Base-by-base conservation (phyloP, 2,113 vertebrate species). In the Neolamprologus tretocephalus region DNA sequence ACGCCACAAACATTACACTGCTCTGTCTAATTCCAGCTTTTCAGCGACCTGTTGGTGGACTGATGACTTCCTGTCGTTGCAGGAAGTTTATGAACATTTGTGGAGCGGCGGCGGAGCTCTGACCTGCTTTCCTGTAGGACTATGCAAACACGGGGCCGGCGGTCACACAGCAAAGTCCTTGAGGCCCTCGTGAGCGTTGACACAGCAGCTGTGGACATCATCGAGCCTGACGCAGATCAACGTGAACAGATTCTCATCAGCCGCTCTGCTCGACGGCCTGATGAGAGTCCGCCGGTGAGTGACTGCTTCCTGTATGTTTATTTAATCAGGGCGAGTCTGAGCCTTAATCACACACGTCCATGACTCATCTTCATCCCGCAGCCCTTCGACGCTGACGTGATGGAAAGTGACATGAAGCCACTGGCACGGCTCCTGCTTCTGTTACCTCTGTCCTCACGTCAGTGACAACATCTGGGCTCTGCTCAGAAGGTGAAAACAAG, bases 161-260 rank as follows among this genome's bases (percentile, higher is more conserved):
- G 26, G 83, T 87, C 82, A 49, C 66, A 13, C 23, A 1, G 61
- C 9, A 4, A 12, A 47, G 81, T 84, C 87, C 89, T 89, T 47
- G 79, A 89, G 87, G 85, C 3, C 19, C 68, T 45, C 78, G 6
- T 54, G 84, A 86, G 81, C 49, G 12, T 33, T 16, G 87, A 54
- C 57, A 17, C 87, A 14, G 82, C 82, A 37, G 90, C 84, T 84
- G 90, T 82, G n/a, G 5, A 19, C 81, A 82, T 73, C 85, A 14
- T 80, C 85, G 23, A 82, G 66, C n/a, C 23, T 14, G 80, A 82
- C 2, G 68, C 37, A 2, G 53, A 57, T 58, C 12, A 63, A 61
- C 28, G 75, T 3, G 53, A 88, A 28, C 80, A 86, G 81, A 88
- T 63, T 78, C 75, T 61, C 81, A 58, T 89, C 89, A 79, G 13